phyloP scores from a whole-genome alignment of 2,113 vertebrate genomes.

The Nanger granti region DNA sequence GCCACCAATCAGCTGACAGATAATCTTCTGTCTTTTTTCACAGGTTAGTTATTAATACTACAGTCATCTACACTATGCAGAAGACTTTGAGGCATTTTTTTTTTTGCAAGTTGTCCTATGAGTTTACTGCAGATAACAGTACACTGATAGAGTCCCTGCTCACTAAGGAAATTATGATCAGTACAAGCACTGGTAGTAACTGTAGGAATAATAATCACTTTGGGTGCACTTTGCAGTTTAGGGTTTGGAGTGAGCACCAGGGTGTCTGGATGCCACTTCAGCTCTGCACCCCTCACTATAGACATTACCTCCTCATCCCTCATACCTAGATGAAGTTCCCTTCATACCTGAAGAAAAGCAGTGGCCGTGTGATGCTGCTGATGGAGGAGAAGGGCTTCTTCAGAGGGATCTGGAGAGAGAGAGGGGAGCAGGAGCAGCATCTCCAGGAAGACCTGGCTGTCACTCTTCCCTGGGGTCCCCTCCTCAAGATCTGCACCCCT shows the following conservation, averaged over 20 bases:
- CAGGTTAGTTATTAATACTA: not conserved
- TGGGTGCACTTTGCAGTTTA: not conserved
- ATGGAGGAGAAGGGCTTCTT: no score
- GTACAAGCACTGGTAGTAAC: not conserved
- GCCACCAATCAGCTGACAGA: not conserved
- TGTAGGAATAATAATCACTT: not conserved
- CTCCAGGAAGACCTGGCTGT: no score
- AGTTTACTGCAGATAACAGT: not conserved
- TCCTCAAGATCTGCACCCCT: not conserved
- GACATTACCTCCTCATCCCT: no score
- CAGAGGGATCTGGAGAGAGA: no score
- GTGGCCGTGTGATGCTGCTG: no score
- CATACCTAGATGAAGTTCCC: no score
- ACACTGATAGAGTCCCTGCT: not conserved
- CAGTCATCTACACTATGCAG: not conserved
- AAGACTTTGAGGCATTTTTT: not conserved
- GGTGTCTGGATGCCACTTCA: not conserved
- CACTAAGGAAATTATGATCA: not conserved
- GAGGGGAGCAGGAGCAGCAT: no score
- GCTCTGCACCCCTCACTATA: no score
- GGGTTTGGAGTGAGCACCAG: not conserved
- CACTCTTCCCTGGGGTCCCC: no score
- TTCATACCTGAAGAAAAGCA: no score
- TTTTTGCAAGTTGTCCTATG: not conserved
- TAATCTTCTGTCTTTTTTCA: not conserved